phyloP scores from a whole-genome alignment of 2,113 vertebrate species.

The Coryphaenoides rupestris region DNA sequence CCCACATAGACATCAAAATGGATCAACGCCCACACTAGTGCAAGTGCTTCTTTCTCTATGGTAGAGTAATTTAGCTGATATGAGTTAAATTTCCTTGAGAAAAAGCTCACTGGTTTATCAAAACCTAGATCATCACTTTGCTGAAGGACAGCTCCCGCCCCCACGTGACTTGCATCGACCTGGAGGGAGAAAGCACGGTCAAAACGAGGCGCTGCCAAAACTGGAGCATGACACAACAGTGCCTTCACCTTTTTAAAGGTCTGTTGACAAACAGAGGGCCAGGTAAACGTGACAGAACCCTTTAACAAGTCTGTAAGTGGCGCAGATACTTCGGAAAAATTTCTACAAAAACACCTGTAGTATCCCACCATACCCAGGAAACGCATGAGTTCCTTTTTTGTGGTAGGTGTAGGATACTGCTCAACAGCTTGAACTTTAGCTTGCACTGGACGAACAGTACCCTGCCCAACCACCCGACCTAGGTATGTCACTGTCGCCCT shows the following conservation, averaged over 20 bases:
- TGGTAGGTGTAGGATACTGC: neutral
- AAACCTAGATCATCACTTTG: too few relatives aligned
- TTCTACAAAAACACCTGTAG: neutral
- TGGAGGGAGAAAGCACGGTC: neutral
- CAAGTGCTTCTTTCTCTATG: too few relatives aligned
- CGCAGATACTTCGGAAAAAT: neutral
- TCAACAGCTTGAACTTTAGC: neutral
- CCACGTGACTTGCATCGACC: too few relatives aligned
- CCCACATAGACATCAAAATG: too few relatives aligned
- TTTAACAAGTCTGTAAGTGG: neutral
- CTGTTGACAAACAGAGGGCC: neutral
- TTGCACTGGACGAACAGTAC: neutral
- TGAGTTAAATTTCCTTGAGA: too few relatives aligned
- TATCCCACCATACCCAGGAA: neutral
- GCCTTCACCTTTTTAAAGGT: slow-evolving; percentile 1
- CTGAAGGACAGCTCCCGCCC: too few relatives aligned
- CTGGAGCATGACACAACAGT: neutral
- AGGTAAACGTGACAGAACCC: neutral
- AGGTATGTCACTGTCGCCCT: neutral
- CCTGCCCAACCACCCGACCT: neutral
- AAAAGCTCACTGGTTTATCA: too few relatives aligned
- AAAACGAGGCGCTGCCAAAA: neutral
- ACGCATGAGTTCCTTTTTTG: neutral
- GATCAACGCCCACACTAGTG: too few relatives aligned
- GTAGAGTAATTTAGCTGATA: too few relatives aligned